Evolutionary conservation across 1,140 invertebrate genomes (phyloP), one percentile per base, ranked within the genome.

Genomic region (Scylla paramamosain): DNA sequence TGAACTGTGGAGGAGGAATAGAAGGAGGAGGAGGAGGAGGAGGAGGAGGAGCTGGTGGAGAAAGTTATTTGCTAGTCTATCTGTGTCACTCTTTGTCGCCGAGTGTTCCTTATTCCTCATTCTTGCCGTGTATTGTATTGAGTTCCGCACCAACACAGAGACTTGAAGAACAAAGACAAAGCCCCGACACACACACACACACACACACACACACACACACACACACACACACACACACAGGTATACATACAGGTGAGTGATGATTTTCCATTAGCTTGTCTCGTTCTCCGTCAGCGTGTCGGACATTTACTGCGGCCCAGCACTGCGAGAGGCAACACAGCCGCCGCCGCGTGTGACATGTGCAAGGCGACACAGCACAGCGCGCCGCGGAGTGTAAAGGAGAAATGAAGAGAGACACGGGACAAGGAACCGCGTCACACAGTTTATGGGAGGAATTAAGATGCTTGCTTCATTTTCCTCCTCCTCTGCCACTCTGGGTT

Each of bases 251-350:
- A 77, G 25, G 8, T 77, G 67, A 77, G 2, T n/a, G 67, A 25
- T 77, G 67, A 77, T 77, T 77, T 77, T 77, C 67, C 67, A 77
- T 77, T 77, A 77, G 20, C 20, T 77, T n/a, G 67, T 77, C 67
- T 77, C 67, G n/a, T 77, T 77, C 67, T 7, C 67, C 67, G 67
- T 77, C 67, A 77, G 20, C 67, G 67, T n/a, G 67, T 77, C 25
- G 2, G 67, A 77, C 67, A 77, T 25, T 77, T n/a, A n/a, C 52
- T n/a, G 67, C 67, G 25, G 8, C 12, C 4, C 67, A 7, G 20
- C 12, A 16, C 52, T 12, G 4, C 67, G 67, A 12, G 25, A n/a
- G 67, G 67, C 6, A 77, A n/a, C n/a, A 77, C 67, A 77, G 20
- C 20, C 12, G 67, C 67, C 4, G 67, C 67, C 67, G 20, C 67